Evolutionary conservation across 2,888 invertebrate species (phyloP), one percentile per base, ranked within the genome.

Genomic region (Papilio demoleus): DNA sequence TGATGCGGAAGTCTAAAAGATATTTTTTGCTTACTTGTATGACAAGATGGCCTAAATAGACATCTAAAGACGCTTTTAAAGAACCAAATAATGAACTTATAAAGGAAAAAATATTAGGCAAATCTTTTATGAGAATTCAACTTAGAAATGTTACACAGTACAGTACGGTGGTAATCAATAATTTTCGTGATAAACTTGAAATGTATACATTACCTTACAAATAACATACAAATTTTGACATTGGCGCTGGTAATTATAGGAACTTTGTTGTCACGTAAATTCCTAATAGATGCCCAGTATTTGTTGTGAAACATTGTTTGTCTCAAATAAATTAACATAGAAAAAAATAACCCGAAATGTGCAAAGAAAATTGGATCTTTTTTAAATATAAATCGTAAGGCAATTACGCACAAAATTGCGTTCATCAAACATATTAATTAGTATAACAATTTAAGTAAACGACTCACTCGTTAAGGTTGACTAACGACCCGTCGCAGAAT

Each of bases 401-500:
- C 17, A 56, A 31, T 56, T 60, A 60, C 40, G 38, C 58, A 65
- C 19, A 4, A 45, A 65, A 65, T 58, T 42, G 22, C 65, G 58
- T 58, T 58, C 17, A 47, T 63, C 9, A 45, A 62, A 62, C 22
- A 45, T 45, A 59, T 59, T 65, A 58, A 65, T 45, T 45, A 34
- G n/a, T 45, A 45, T 14, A 58, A 45, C 45, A 45, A 42, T 65
- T 65, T 36, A 8, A 47, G 34, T 59, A 59, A 65, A 59, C 22
- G 59, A 64, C 53, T 24, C 22, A 24, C 22, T 45, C 59, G 34
- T 36, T 59, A 65, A 31, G 45, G 58, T 34, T 19, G 34, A 65
- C 42, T 65, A 65, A 65, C 65, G 65, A 65, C 31, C 58, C 22
- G 17, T 12, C n/a, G 24, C n/a, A 50, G 62, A 45, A 45, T 45